Base-by-base conservation (phyloP, 2,888 invertebrate genomes). In the Andrena minutula region DNA sequence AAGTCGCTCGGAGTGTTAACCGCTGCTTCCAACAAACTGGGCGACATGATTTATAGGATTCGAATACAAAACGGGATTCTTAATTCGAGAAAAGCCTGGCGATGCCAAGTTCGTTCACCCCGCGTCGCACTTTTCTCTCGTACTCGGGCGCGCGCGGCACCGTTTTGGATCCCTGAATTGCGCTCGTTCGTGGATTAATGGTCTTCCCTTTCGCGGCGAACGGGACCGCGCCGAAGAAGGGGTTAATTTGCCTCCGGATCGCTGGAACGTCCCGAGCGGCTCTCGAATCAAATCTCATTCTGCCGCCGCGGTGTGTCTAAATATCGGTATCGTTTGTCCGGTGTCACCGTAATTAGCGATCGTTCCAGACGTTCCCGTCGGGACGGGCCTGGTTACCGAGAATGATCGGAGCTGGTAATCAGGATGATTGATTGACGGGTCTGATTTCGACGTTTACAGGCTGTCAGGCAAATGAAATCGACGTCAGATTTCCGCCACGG, bases 381-480 rank as follows among this genome's bases (percentile, higher is more conserved):
- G 63, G 53, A 70, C 81, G 53, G 23, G 72, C 47, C 71, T 72
- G 35, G 69, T 73, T 74, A 61, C 68, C 53, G 49, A n/a, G 73
- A 73, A 64, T 63, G 76, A 66, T 73, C 70, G 70, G 41, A 66
- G 75, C 74, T 58, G 63, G 78, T 70, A 77, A 83, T 77, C 77
- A 71, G 64, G 28, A 61, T 61, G 77, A 70, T 74, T 82, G 83
- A 83, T 63, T 63, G 83, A 77, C 77, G 70, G 82, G 53, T 51
- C 77, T 30, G 76, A 82, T 73, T 73, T 73, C 51, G 76, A 82
- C 73, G 82, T 74, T 76, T 77, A 66, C 66, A 20, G 61, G 32
- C 78, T 83, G 78, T 75, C 78, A 60, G 47, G 20, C 26, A 26
- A 58, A 74, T 75, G 77, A 74, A 78, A 71, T 83, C 70, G 58